phyloP scores from a whole-genome alignment of 1,140 invertebrate genomes.

The Zaprionus ghesquierei region DNA sequence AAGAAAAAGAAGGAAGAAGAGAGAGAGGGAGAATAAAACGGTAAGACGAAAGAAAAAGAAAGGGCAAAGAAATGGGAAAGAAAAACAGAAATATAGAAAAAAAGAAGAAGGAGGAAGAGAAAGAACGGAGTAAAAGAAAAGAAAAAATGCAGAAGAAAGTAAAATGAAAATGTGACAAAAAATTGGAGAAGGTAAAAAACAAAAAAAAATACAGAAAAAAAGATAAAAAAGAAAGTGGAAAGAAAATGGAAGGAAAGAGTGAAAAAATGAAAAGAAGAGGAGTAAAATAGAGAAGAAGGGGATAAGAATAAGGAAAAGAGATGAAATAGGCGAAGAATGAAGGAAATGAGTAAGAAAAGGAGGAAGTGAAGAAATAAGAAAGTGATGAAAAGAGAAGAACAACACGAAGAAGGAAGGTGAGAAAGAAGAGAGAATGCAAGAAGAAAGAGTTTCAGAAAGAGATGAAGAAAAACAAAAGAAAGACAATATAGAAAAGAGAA shows the following conservation, averaged over 20 bases:
- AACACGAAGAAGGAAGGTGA: too few species aligned
- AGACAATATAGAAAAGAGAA: too few species aligned
- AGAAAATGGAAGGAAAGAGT: background rate
- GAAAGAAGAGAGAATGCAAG: too few species aligned
- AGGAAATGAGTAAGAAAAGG: too few species aligned
- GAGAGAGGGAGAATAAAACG: accelerated
- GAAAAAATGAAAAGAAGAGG: background rate
- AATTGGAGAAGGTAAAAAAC: background rate
- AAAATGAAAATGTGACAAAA: too few species aligned
- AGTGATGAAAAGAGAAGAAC: too few species aligned
- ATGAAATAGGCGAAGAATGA: too few species aligned
- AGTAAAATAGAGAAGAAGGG: background rate
- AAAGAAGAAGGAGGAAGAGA: background rate
- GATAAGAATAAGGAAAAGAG: background rate
- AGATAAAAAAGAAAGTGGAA: background rate
- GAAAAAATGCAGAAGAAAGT: too few species aligned
- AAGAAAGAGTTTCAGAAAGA: too few species aligned
- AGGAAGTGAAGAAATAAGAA: too few species aligned
- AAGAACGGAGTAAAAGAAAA: background rate
- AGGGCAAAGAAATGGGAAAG: accelerated
- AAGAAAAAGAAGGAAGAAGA: background rate
- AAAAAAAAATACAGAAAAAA: background rate
- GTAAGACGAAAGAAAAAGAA: background rate
- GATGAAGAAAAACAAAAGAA: too few species aligned
- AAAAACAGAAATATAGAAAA: background rate